Base-by-base conservation (phyloP, 2,797 vertebrate species). In the Paedocypris micromegethes region DNA sequence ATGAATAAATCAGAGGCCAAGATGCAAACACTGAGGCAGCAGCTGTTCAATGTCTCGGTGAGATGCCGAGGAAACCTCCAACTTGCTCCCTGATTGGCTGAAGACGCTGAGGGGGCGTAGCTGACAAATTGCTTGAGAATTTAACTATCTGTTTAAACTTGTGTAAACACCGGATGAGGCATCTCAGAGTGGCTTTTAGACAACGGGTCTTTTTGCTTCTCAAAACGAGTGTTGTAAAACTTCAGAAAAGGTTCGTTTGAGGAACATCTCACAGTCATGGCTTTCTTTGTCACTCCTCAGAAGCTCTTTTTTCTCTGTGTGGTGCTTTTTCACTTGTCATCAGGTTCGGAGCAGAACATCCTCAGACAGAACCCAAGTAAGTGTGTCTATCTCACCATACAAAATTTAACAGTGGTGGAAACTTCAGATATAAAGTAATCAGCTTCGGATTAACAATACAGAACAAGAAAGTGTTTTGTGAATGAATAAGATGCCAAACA, bases 231-330 rank as follows among this genome's bases (percentile, higher is more conserved):
- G 23, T 23, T 23, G 23, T 23, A 23, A 23, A 23, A 23, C 23
- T 23, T 23, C 23, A 23, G 23, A 1, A 37, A 48, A 4, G 5
- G 3, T 43, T 56, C 38, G 40, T 38, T 4, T 5, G 38, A 39
- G n/a, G 44, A 40, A 3, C 0, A 40, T 40, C 61, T 49, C 9
- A 44, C 9, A 42, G 48, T 6, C 8, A 74, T 72, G 69, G 5
- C 4, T 38, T 38, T 54, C 9, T 37, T 67, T 23, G 9, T 5
- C 7, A 37, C 42, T 58, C 6, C 38, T 39, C 9, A n/a, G 46
- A n/a, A 6, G 9, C 7, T 40, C 3, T 52, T 75, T 5, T 23
- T 58, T 41, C 9, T 63, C 5, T 55, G 55, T 23, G 49, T 70
- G 2, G 2, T 44, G 5, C 2, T 50, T 49, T 3, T 55, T 47